Percentiles rank a stretch among this genome's conserved stretches.
phyloP scores from a whole-genome alignment of 1,140 invertebrate species.

The Melitaea cinxia region DNA sequence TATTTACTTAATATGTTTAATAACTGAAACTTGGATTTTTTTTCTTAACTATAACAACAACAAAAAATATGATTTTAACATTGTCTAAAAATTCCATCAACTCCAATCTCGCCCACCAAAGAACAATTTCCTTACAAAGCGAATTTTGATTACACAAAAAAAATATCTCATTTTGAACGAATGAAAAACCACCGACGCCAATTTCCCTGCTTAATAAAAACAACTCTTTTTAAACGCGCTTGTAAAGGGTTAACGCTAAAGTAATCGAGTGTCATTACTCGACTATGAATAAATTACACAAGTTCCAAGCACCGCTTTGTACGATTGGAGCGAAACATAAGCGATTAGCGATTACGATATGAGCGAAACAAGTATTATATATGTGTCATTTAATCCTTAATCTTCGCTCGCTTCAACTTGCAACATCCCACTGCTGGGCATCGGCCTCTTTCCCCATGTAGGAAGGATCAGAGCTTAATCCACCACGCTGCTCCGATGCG shows the following conservation, averaged over 20 bases:
- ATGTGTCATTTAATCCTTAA: too few relatives aligned
- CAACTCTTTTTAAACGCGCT: conserved; percentile 62
- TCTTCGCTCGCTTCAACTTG: too few relatives aligned
- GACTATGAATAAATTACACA: conserved; percentile 81
- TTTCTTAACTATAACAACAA: too few relatives aligned
- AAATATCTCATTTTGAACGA: conserved; percentile 1
- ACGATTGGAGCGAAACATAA: conserved; percentile 39
- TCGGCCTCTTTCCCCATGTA: too few relatives aligned
- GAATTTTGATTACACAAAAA: conserved; percentile 11
- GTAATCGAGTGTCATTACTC: conserved; percentile 80
- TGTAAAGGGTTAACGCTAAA: conserved; percentile 76
- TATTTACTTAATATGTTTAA: too few relatives aligned
- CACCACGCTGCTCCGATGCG: too few relatives aligned
- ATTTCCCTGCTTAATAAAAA: conserved; percentile 69
- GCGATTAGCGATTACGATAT: not conserved
- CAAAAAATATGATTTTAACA: not conserved
- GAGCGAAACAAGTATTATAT: too few relatives aligned
- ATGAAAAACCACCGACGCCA: conserved; percentile 37
- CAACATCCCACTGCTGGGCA: too few relatives aligned
- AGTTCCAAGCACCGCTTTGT: conserved; percentile 62
- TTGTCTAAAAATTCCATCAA: not conserved
- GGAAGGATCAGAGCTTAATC: too few relatives aligned
- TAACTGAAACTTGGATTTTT: too few relatives aligned
- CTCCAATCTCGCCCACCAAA: conserved; percentile 1
- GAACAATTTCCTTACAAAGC: conserved; percentile 27